These are phyloP conservation scores for Acanthococcus lagerstroemiae DNA, from an alignment of 2,888 invertebrate genomes.

Conservation along the genomic window DNA sequence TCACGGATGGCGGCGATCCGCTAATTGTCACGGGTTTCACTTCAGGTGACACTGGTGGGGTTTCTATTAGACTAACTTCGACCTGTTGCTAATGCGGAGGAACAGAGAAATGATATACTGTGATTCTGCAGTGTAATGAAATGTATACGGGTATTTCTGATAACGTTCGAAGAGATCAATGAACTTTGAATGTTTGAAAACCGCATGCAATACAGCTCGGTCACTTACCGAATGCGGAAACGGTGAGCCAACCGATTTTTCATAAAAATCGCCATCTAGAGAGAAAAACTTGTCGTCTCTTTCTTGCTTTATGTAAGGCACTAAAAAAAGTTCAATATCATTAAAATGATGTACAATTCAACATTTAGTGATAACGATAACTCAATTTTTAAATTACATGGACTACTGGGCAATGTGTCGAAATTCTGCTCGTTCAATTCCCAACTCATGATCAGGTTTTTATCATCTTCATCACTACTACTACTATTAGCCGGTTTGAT, in stretches of 20 bases:
- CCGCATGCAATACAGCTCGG: too few relatives aligned
- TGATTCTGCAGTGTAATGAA: neutral
- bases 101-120: neutral
- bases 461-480: constrained; percentile 19
- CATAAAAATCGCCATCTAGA: neutral
- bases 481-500: constrained; percentile 3
- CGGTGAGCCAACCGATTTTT: neutral
- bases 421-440: constrained; percentile 24
- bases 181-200: too few relatives aligned
- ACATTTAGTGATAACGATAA: too few relatives aligned
- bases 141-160: too few relatives aligned
- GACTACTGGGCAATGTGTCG: constrained; percentile 15
- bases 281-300: neutral
- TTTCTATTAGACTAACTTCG: constrained; percentile 6
- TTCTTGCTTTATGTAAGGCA: constrained; percentile 16
- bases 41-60: constrained; percentile 22
- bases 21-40: constrained; percentile 5
- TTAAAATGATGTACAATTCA: neutral
- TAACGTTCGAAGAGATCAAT: too few relatives aligned
- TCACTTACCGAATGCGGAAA: neutral
- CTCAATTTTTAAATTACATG: constrained; percentile 7
- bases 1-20: constrained; percentile 9
- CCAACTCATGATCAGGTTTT: constrained; percentile 20
- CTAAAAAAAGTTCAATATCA: neutral
- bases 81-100: neutral